Conservation (phyloP, 1,140 invertebrate species). For the Zaprionus davidi region DNA sequence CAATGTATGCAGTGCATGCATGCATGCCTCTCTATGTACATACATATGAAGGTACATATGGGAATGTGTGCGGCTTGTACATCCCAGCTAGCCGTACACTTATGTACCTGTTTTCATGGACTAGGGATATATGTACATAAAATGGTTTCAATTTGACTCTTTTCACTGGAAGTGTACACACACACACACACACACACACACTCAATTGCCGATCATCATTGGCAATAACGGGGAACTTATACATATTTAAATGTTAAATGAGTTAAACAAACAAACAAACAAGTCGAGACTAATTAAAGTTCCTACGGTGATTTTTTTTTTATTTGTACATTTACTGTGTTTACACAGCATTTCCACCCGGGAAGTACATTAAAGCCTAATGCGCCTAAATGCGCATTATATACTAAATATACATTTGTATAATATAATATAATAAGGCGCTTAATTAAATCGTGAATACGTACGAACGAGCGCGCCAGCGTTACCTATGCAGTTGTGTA, state of each 20-base stretch:
- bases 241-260: background rate
- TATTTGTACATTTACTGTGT: background rate
- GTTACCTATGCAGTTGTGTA: background rate
- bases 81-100: background rate
- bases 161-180: constrained; percentile 1
- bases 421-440: constrained; percentile 1
- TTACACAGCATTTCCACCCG: constrained; percentile 3
- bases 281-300: constrained; percentile 1
- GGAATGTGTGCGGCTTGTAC: background rate
- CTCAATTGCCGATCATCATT: background rate
- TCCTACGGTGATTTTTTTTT: background rate
- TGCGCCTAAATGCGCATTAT: constrained; percentile 7
- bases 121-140: constrained; percentile 17
- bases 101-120: constrained; percentile 15
- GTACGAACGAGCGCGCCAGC: background rate
- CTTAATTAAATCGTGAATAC: constrained; percentile 1
- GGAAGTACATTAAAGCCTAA: constrained; percentile 9
- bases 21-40: background rate
- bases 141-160: constrained; percentile 23
- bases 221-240: constrained; percentile 6
- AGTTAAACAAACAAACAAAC: constrained; percentile 6
- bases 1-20: background rate
- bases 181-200: constrained; percentile 4
- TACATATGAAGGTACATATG: background rate
- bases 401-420: constrained; percentile 1